Conservation (phyloP, 1,140 invertebrate species). For the Drosophila ogumai region DNA sequence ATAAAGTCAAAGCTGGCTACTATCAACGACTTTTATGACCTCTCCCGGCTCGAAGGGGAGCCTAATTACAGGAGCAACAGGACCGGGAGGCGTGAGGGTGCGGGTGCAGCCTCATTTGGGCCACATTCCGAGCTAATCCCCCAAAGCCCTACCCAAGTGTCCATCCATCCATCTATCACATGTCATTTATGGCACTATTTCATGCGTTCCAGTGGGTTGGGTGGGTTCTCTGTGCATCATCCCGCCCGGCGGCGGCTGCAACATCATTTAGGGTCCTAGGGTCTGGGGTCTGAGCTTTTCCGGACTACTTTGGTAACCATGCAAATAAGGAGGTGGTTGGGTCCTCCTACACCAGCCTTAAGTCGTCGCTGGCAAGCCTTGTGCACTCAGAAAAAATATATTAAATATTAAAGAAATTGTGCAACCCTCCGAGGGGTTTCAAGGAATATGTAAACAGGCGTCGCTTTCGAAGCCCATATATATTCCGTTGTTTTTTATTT, state of each 20-base stretch:
- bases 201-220: conserved; percentile 22
- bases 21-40: conserved; percentile 44
- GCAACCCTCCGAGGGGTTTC: neutral
- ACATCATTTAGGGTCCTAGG: conserved; percentile 15
- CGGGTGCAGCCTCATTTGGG: conserved; percentile 54
- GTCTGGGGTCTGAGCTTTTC: conserved; percentile 14
- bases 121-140: conserved; percentile 57
- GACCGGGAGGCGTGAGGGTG: neutral
- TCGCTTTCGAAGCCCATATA: neutral
- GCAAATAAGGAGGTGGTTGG: conserved; percentile 37
- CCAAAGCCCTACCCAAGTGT: conserved; percentile 37
- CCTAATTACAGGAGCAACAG: conserved; percentile 56
- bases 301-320: conserved; percentile 34
- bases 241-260: conserved; percentile 49
- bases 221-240: conserved; percentile 15
- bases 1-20: conserved; percentile 41
- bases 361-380: conserved; percentile 6
- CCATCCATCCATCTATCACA: conserved; percentile 73
- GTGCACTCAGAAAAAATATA: neutral
- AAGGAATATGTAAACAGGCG: neutral
- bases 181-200: conserved; percentile 67
- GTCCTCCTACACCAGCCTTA: conserved; percentile 6
- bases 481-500: neutral
- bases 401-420: neutral
- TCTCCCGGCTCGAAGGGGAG: conserved; percentile 16